Base-by-base conservation (phyloP, 37 sponge, comb jelly and placozoan species). In the Petrosia ficiformis region DNA sequence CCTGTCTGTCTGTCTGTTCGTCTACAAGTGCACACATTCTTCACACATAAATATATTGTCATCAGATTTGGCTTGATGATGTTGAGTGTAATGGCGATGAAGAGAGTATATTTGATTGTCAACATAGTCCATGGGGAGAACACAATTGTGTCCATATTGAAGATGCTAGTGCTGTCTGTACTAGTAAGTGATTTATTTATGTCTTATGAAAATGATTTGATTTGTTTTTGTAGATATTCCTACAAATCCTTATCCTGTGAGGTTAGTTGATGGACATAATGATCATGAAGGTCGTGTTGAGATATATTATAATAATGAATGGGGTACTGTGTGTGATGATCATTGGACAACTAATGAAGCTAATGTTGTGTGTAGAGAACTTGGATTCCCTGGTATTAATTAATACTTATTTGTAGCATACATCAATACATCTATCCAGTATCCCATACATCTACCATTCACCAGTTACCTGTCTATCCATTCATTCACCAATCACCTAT, bases 291-390 rank as follows among this genome's bases (percentile, higher is more conserved):
- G 91, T 64, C 65, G 80, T 35, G 77, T 92, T 44, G 85, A 92
- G 77, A 76, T 92, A 29, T 77, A 67, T 66, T 77, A 87, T 72
- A 68, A 92, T 34, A 59, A 38, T 10, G 70, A 75, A 29, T 92
- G 85, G 88, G 85, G 84, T 8, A 80, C 93, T 29, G 72, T 92
- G 0, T 92, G 93, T 78, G 81, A 82, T 41, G 77, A 83, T 60
- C 76, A 75, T 38, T 89, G 89, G 89, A 74, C 67, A 37, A 5
- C 57, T 0, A 39, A 11, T 0, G 84, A 79, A 30, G 84, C 84
- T 39, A 75, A 37, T 16, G 76, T 89, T 2, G 54, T 81, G 4
- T 87, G 87, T 58, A 59, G 34, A 35, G 26, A 33, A 3, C 71
- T 87, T 2, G 82, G 82, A 21, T 87, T 64, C 57, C 82, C 77